Evolutionary conservation across 2,113 vertebrate genomes (phyloP).

Genomic region (Colossoma macropomum): DNA sequence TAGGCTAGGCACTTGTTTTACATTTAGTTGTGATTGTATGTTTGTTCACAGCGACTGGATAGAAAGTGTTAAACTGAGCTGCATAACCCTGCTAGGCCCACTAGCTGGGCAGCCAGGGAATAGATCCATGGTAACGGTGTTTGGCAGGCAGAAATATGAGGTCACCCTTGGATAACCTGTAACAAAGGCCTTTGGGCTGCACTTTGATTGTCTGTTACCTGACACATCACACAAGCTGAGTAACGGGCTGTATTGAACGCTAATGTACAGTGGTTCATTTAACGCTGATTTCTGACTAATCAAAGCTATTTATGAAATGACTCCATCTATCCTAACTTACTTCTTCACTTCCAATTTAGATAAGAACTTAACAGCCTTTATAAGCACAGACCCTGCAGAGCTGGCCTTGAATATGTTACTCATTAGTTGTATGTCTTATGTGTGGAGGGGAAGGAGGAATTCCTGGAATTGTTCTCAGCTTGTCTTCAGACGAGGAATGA

Average conservation of each 20-base stretch:
- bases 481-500: slow-evolving; percentile 36
- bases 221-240: neutral
- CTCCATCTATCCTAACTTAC: neutral
- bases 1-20: neutral
- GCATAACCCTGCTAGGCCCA: neutral
- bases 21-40: neutral
- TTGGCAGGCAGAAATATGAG: slow-evolving; percentile 44
- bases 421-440: slow-evolving; percentile 26
- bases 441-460: slow-evolving; percentile 25
- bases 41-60: neutral
- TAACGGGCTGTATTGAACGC: neutral
- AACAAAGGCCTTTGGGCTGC: slow-evolving; percentile 22
- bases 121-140: slow-evolving; percentile 39
- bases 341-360: slow-evolving; percentile 12
- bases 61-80: neutral
- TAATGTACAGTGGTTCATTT: neutral
- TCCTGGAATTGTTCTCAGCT: slow-evolving; percentile 44
- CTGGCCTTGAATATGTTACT: slow-evolving; percentile 31
- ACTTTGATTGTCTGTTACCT: neutral
- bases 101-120: neutral
- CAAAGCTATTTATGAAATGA: neutral
- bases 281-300: neutral
- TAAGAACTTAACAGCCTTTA: neutral
- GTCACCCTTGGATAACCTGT: slow-evolving; percentile 14
- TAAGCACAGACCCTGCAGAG: neutral